These are phyloP conservation scores for Menidia menidia DNA, from an alignment of 2,797 vertebrate genomes.

Conservation along the genomic window DNA sequence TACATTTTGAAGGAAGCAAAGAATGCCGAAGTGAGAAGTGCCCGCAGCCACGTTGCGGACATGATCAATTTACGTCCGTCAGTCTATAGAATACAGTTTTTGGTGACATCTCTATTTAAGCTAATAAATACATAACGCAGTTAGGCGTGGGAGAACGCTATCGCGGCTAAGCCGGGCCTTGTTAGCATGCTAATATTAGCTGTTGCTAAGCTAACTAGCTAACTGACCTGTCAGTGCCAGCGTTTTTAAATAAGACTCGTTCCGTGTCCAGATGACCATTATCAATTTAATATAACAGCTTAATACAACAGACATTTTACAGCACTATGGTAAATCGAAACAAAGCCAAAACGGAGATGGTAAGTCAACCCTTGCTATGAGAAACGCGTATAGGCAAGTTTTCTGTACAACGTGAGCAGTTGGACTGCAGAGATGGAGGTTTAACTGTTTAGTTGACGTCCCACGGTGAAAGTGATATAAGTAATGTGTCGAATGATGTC, in stretches of 20 bases:
- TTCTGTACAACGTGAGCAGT: slow-evolving; percentile 26
- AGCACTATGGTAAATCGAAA: not conserved
- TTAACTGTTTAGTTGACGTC: slow-evolving; percentile 1
- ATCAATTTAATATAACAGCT: not conserved
- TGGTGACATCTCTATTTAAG: not conserved
- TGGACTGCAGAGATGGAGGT: not conserved
- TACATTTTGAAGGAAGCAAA: fast-evolving
- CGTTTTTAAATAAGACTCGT: slow-evolving; percentile 19
- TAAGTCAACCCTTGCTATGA: slow-evolving; percentile 14
- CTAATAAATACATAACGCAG: not conserved
- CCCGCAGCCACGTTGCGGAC: fast-evolving
- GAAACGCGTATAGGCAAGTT: slow-evolving; percentile 35
- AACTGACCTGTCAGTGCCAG: slow-evolving; percentile 48
- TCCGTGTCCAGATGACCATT: not conserved
- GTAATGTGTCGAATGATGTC: too few relatives aligned
- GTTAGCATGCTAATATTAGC: slow-evolving; percentile 51
- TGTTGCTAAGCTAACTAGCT: slow-evolving; percentile 56
- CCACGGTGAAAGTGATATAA: too few relatives aligned
- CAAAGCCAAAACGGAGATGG: not conserved
- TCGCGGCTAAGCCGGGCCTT: slow-evolving; percentile 56
- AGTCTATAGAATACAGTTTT: fast-evolving
- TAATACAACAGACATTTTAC: not conserved
- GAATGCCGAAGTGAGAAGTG: slow-evolving; percentile 26
- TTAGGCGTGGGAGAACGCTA: slow-evolving; percentile 13
- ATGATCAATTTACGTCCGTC: fast-evolving